A percentile compares a stretch with the other conserved stretches of the same genome.
Evolutionary conservation across 2,113 vertebrate species (phyloP).

Genomic region (Mustelus asterias): DNA sequence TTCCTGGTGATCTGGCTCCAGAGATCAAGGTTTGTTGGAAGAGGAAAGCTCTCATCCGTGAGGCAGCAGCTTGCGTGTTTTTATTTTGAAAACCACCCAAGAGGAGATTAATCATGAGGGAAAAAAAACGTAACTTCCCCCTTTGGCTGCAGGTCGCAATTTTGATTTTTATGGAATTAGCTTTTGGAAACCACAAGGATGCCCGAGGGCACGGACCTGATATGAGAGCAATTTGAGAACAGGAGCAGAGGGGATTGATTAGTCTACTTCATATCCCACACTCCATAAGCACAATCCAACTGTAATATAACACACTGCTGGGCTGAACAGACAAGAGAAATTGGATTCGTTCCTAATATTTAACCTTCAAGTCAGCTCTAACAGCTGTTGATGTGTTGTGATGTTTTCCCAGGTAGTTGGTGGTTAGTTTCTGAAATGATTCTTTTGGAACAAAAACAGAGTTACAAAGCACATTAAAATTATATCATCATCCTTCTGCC

Average conservation of each 20-base stretch:
- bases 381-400: slow-evolving; percentile 92
- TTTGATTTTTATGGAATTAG: slow-evolving; percentile 98
- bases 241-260: slow-evolving; percentile 97
- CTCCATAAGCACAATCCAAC: slow-evolving; percentile 95
- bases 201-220: slow-evolving; percentile 88
- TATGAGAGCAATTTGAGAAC: slow-evolving; percentile 96
- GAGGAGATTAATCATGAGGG: slow-evolving; percentile 97
- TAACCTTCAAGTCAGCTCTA: slow-evolving; percentile 96
- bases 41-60: slow-evolving; percentile 66
- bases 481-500: slow-evolving; percentile 33
- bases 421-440: slow-evolving; percentile 57
- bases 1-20: slow-evolving; percentile 80
- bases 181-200: slow-evolving; percentile 93
- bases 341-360: slow-evolving; percentile 98
- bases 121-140: slow-evolving; percentile 86
- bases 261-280: slow-evolving; percentile 96
- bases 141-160: slow-evolving; percentile 94
- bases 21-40: slow-evolving; percentile 69
- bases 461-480: slow-evolving; percentile 35
- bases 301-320: slow-evolving; percentile 98
- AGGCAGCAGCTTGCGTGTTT: slow-evolving; percentile 71
- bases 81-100: slow-evolving; percentile 79
- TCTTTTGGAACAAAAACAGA: slow-evolving; percentile 34
- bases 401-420: slow-evolving; percentile 86
- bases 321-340: slow-evolving; percentile 98